Conservation (phyloP, 2,888 invertebrate species). For the Tinea trinotella region DNA sequence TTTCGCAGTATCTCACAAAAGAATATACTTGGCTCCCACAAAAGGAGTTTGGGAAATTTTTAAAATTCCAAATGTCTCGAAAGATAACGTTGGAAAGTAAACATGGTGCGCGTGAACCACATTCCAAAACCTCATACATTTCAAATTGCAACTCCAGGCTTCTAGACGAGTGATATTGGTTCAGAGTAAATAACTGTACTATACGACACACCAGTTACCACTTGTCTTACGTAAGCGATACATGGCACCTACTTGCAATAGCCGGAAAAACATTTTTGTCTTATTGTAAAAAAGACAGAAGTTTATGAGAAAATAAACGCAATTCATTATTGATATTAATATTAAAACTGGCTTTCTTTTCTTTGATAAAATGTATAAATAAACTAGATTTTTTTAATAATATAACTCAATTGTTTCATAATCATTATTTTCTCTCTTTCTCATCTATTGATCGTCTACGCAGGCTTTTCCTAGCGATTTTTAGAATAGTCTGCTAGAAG, state of each 20-base stretch:
- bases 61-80: background rate
- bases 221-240: background rate
- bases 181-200: conserved; percentile 15
- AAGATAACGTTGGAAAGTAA: conserved; percentile 12
- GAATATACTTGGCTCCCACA: conserved; percentile 5
- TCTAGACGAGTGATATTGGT: conserved; percentile 15
- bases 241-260: background rate
- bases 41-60: conserved; percentile 6
- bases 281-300: no score
- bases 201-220: conserved; percentile 4
- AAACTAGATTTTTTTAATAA: no score
- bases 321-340: no score
- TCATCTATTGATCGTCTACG: no score
- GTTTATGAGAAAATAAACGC: no score
- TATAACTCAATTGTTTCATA: no score
- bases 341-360: no score
- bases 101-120: conserved; percentile 16
- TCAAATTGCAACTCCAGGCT: conserved; percentile 9
- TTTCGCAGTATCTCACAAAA: conserved; percentile 8
- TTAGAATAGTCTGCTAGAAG: no score
- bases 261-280: no score
- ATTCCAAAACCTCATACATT: conserved; percentile 17
- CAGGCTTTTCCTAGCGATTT: no score
- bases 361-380: no score
- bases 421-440: no score